phyloP scores from a whole-genome alignment of 2,888 invertebrate genomes.

The Synanthedon tipuliformis region DNA sequence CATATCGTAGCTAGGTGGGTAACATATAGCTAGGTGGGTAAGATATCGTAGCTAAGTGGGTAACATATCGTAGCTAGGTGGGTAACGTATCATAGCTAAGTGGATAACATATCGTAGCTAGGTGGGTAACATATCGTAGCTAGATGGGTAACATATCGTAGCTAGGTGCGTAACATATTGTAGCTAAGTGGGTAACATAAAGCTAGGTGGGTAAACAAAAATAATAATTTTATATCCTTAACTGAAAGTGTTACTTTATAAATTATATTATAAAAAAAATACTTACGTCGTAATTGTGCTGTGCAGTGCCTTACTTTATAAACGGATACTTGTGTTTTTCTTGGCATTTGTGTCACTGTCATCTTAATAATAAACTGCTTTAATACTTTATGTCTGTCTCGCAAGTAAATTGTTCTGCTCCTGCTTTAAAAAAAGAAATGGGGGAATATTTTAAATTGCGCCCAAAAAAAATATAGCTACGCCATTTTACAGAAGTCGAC shows the following conservation, averaged over 20 bases:
- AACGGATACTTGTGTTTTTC: conserved; percentile 50
- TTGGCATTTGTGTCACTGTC: conserved; percentile 20
- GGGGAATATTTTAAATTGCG: too few relatives aligned
- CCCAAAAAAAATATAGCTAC: too few relatives aligned
- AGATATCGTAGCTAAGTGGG: background rate
- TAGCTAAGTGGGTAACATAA: background rate
- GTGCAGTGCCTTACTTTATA: conserved; percentile 53
- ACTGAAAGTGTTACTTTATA: too few relatives aligned
- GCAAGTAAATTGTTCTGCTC: too few relatives aligned
- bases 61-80: background rate
- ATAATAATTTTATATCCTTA: too few relatives aligned
- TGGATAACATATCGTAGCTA: background rate
- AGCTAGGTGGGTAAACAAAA: too few relatives aligned
- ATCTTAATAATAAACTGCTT: background rate
- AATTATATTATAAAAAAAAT: background rate
- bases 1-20: background rate
- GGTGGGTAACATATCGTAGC: background rate
- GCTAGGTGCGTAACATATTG: background rate
- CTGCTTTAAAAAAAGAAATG: background rate
- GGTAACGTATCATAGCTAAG: background rate
- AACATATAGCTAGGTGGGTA: background rate
- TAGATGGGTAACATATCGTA: background rate
- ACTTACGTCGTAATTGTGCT: conserved; percentile 48
- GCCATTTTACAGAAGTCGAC: too few relatives aligned
- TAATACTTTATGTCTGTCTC: background rate